Base-by-base conservation (phyloP, 2,888 invertebrate species). In the Ophion ellenae region DNA sequence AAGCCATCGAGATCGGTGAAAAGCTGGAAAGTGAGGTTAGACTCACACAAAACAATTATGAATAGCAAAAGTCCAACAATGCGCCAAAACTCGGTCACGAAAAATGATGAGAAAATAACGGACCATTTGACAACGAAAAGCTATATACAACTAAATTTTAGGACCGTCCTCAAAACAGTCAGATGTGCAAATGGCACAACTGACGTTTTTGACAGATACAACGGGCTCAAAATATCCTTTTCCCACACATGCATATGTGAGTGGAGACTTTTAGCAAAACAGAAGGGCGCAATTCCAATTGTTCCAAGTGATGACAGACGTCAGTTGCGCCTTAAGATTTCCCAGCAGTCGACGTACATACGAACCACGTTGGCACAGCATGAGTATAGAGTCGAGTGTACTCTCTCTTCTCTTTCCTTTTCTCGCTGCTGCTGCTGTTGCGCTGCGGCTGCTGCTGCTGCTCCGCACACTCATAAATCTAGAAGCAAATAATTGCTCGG, bases 401-500 rank as follows among this genome's bases (percentile, higher is more conserved):
- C 32, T 32, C 84, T 79, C 85, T n/a, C 81, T 80, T 84, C 77
- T 81, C 79, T 81, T 76, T 84, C 78, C 82, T 78, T 81, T 83
- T 85, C 85, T 78, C 86, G 71, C 77, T 77, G 76, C 70, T 45
- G 77, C 40, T 80, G 71, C 64, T 73, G 70, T 70, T 70, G 32
- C 32, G 73, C 73, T 89, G 89, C 86, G 90, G 74, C 63, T 59
- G 73, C 32, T 47, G 59, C 32, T 57, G 77, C 77, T 69, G 73
- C 73, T 89, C 89, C 87, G 90, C 90, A 93, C 92, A 92, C 93
- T 92, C 93, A 92, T 93, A 93, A 93, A 93, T 93, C 93, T 92
- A 90, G 91, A 90, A 90, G 93, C 92, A 93, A 93, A 93, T 93
- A 93, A 93, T 93, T 93, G 92, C 93, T 91, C 90, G 90, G 90